Evolutionary conservation across 2,888 invertebrate genomes (phyloP).

Genomic region (Eubasilissa splendida): DNA sequence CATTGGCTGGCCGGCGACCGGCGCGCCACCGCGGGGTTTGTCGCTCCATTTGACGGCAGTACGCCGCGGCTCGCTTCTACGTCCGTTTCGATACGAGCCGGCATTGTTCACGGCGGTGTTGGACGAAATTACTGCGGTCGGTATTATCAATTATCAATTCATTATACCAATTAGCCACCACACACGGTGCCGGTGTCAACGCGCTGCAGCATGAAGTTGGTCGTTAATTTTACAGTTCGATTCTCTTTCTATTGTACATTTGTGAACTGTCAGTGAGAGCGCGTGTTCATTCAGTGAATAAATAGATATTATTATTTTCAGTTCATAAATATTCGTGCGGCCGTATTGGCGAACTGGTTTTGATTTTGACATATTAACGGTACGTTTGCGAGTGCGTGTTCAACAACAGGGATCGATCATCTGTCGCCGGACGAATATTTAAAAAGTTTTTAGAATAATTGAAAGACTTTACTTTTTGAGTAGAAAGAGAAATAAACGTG

Average conservation of each 20-base stretch:
- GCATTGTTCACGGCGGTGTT: constrained; percentile 63
- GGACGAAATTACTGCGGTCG: constrained; percentile 35
- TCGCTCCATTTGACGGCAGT: constrained; percentile 72
- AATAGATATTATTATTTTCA: background rate
- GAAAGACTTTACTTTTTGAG: constrained; percentile 22
- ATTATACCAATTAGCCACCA: constrained; percentile 44
- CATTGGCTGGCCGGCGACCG: constrained; percentile 65
- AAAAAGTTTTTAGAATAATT: background rate
- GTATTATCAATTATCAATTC: constrained; percentile 40
- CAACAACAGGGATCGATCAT: background rate
- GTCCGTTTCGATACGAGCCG: constrained; percentile 63
- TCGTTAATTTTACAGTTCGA: constrained; percentile 31
- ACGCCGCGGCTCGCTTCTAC: constrained; percentile 67
- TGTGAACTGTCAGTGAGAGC: constrained; percentile 44
- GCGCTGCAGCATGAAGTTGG: constrained; percentile 10
- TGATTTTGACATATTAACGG: background rate
- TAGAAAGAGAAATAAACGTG: constrained; percentile 65
- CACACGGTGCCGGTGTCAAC: constrained; percentile 38
- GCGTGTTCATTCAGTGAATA: background rate
- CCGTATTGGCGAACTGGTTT: background rate
- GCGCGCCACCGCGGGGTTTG: constrained; percentile 63
- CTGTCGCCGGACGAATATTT: background rate
- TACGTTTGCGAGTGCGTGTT: constrained; percentile 8
- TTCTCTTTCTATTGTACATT: background rate
- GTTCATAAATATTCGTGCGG: background rate